Conservation (phyloP, 2,113 vertebrate species). For the Nestor notabilis region DNA sequence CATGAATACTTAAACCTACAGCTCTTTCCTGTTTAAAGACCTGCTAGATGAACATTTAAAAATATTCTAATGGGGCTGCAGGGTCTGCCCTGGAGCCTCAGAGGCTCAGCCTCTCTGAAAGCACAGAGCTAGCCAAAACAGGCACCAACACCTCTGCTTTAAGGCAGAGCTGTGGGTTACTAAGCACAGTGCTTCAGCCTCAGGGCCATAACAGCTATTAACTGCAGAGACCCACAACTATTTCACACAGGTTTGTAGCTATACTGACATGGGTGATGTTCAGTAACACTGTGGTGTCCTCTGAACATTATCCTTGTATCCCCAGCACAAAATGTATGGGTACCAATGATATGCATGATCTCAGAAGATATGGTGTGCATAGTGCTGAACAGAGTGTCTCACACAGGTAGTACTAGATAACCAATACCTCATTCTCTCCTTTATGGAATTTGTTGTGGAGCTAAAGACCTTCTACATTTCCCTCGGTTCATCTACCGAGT, state of each 20-base stretch:
- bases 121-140: not conserved
- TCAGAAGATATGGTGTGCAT: not conserved
- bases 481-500: not conserved
- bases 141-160: not conserved
- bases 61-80: not conserved
- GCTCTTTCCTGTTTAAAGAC: not conserved
- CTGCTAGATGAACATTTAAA: not conserved
- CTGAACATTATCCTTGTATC: not conserved
- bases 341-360: not conserved
- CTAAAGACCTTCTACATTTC: not conserved
- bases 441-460: not conserved
- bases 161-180: not conserved
- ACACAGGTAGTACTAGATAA: not conserved
- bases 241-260: not conserved
- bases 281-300: not conserved
- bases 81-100: not conserved
- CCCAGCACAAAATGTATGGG: not conserved
- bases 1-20: not conserved
- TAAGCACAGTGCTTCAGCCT: not conserved
- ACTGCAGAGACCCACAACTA: not conserved
- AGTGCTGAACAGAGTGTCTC: not conserved
- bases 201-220: not conserved
- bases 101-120: not conserved
- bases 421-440: not conserved
- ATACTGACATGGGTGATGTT: not conserved